phyloP scores from a whole-genome alignment of 2,113 vertebrate genomes.

The Lota lota region DNA sequence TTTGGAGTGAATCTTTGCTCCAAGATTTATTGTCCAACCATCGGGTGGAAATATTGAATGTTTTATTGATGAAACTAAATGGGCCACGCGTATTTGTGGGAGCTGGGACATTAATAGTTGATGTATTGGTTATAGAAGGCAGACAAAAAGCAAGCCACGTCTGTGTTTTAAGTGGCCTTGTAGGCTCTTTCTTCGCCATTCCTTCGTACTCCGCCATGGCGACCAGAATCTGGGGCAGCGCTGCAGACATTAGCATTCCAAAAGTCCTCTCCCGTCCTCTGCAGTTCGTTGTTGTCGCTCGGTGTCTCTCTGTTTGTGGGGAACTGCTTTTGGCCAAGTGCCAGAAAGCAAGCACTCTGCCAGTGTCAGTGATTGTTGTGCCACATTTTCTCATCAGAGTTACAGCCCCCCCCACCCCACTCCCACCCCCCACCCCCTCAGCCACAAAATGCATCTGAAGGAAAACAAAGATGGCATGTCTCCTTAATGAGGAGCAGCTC shows the following conservation, averaged over 20 bases:
- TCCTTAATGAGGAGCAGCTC: slow-evolving; percentile 74
- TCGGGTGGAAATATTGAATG: slow-evolving; percentile 50
- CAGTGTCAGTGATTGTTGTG: slow-evolving; percentile 69
- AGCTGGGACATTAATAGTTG: slow-evolving; percentile 61
- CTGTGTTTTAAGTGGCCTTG: slow-evolving; percentile 40
- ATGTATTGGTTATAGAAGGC: slow-evolving; percentile 54
- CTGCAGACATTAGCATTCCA: slow-evolving; percentile 71
- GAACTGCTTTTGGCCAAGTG: slow-evolving; percentile 62
- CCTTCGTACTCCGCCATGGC: slow-evolving; percentile 51
- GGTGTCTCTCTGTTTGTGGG: slow-evolving; percentile 40
- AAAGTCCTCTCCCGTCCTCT: slow-evolving; percentile 39
- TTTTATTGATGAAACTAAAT: slow-evolving; percentile 76
- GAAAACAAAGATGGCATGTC: slow-evolving; percentile 80
- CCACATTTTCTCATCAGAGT: slow-evolving; percentile 57
- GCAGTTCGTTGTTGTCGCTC: too few species aligned
- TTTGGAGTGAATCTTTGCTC: too few species aligned
- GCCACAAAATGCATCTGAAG: slow-evolving; percentile 70
- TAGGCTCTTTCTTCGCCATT: slow-evolving; percentile 37
- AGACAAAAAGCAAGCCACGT: slow-evolving; percentile 43
- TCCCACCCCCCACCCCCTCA: slow-evolving; percentile 53
- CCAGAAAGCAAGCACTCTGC: slow-evolving; percentile 64
- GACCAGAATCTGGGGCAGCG: slow-evolving; percentile 69
- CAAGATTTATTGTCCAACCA: not conserved
- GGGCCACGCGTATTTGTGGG: slow-evolving; percentile 57
- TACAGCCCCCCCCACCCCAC: not conserved